A percentile compares a stretch with the other conserved stretches of the same genome.
These are phyloP conservation scores for Nothura maculosa DNA, from an alignment of 2,797 vertebrate species.

Conservation along the genomic window DNA sequence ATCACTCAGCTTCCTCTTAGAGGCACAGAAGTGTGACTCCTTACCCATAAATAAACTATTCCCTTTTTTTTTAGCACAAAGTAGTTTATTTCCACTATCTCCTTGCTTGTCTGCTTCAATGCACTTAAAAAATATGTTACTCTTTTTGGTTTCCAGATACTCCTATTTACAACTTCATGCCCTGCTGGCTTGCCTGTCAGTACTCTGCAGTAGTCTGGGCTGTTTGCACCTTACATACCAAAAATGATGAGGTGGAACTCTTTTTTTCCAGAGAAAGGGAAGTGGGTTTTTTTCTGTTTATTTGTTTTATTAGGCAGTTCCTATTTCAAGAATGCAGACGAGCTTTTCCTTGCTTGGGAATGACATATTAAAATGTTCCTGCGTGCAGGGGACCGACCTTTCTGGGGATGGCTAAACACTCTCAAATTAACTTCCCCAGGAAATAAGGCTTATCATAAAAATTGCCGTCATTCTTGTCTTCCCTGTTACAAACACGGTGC, in stretches of 20 bases:
- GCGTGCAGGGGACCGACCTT: neutral
- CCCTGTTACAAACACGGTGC: neutral
- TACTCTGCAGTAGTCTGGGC: conserved; percentile 28
- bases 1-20: conserved; percentile 5
- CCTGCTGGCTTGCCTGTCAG: neutral
- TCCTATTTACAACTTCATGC: conserved; percentile 34
- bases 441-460: conserved; percentile 32
- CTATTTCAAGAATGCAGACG: conserved; percentile 25
- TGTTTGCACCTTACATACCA: neutral
- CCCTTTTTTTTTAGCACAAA: conserved; percentile 22
- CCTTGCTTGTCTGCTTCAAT: neutral
- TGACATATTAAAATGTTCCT: conserved; percentile 1
- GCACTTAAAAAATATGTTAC: conserved; percentile 24
- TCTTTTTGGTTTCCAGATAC: conserved; percentile 40
- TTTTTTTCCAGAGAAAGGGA: conserved; percentile 28
- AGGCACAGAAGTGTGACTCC: conserved; percentile 27
- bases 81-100: conserved; percentile 35
- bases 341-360: conserved; percentile 10
- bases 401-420: neutral
- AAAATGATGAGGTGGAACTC: neutral
- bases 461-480: neutral
- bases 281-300: neutral
- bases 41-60: conserved; percentile 25
- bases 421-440: conserved; percentile 31
- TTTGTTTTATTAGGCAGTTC: conserved; percentile 6